These are phyloP conservation scores for Trichacis sp. DNA, from an alignment of 2,888 invertebrate species.

Conservation along the genomic window DNA sequence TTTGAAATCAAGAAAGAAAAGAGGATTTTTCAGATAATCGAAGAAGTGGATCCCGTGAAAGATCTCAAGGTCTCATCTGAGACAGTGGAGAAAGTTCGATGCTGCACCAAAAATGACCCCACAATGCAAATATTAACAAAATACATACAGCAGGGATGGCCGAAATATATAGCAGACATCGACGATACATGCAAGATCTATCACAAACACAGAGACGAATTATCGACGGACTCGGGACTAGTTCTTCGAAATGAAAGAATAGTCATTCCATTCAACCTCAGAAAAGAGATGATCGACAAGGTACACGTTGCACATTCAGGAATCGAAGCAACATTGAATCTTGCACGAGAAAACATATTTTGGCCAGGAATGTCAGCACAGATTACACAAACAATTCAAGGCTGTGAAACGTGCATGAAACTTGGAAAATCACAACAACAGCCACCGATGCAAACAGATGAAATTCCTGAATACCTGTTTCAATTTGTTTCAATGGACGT, in stretches of 20 bases:
- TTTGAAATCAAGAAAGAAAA: slow-evolving; percentile 3
- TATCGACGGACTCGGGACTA: slow-evolving; percentile 14
- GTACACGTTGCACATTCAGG: slow-evolving; percentile 32
- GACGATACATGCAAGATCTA: slow-evolving; percentile 11
- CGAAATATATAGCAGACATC: no score
- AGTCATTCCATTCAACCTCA: slow-evolving; percentile 17
- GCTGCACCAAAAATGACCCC: background rate
- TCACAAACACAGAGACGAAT: slow-evolving; percentile 23
- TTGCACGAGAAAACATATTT: slow-evolving; percentile 29
- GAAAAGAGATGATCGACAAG: slow-evolving; percentile 19
- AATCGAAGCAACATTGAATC: slow-evolving; percentile 25
- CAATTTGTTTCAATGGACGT: slow-evolving; percentile 23
- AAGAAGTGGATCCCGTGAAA: background rate
- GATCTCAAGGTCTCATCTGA: background rate
- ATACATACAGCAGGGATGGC: no score
- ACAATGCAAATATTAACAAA: slow-evolving; percentile 36
- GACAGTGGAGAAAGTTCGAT: slow-evolving; percentile 3
- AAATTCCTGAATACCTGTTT: slow-evolving; percentile 28
- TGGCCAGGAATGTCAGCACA: no score
- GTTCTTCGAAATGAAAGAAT: slow-evolving; percentile 18
- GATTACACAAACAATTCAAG: no score
- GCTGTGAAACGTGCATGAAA: no score
- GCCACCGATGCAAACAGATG: slow-evolving; percentile 18
- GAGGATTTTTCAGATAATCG: background rate
- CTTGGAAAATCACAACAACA: slow-evolving; percentile 16